Evolutionary conservation across 2,888 invertebrate species (phyloP), one percentile per base, ranked within the genome.

Genomic region (Seira sanloemensis): DNA sequence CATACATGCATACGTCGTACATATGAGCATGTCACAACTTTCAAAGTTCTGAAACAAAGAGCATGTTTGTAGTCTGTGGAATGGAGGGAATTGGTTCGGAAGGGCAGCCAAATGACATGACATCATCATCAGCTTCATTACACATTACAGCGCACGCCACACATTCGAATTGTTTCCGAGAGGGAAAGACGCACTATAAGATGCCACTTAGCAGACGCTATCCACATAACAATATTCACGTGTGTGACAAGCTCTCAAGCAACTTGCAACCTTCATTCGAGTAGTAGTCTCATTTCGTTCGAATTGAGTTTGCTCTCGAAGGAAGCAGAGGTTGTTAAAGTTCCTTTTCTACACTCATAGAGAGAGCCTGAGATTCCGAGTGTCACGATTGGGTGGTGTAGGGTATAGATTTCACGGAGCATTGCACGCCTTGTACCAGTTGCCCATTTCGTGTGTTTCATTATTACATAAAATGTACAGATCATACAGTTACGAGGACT

Each of bases 401-500:
- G 37, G 12, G 37, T 37, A 37, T 7, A 37, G 37, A 7, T 37
- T 37, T 37, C 37, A 37, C 37, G 37, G 37, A 7, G 12, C 37
- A 37, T 37, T 37, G 12, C 37, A 37, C 37, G 12, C 12, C 37
- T 37, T 12, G 5, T n/a, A n/a, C 37, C 5, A 7, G 12, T 37
- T 37, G 37, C 12, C 37, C 37, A 37, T 37, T 12, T 37, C 37
- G 37, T 37, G 37, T 12, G 4, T 37, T 37, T 37, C 37, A 37
- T 18, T 16, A 16, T 16, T 16, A 58, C 7, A 16, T 18, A 58
- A 4, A 16, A 84, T 84, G 84, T 69, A 84, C 23, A 78, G 84
- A 26, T 84, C 84, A 66, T 84, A 78, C n/a, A 84, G 84, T 37
- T 72, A 75, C 26, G 84, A 84, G 25, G 79, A 79, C 37, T 76